Evolutionary conservation across 1,140 invertebrate species (phyloP).

Genomic region (Danaus plexippus): DNA sequence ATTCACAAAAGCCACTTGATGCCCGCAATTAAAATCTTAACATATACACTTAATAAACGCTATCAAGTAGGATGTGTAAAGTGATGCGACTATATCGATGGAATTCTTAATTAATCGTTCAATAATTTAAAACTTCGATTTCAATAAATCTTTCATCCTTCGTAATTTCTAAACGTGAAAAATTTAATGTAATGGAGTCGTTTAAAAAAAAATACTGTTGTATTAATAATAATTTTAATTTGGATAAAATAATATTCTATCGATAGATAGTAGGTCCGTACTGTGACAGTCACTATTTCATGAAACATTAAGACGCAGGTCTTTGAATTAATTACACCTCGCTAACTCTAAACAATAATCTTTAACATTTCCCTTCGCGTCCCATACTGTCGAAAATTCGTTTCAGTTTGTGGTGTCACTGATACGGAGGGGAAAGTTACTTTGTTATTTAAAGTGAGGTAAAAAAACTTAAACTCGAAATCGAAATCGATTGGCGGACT

Average conservation of each 20-base stretch:
- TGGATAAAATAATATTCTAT: constrained; percentile 3
- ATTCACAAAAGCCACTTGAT: constrained; percentile 52
- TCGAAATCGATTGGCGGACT: too few relatives aligned
- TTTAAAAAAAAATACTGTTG: too few relatives aligned
- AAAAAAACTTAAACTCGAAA: too few relatives aligned
- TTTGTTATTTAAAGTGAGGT: too few relatives aligned
- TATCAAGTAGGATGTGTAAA: constrained; percentile 30
- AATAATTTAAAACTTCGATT: neutral
- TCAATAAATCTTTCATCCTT: too few relatives aligned
- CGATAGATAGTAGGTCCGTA: constrained; percentile 7
- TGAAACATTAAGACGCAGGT: constrained; percentile 46
- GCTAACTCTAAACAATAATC: constrained; percentile 68
- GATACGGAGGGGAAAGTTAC: constrained; percentile 4
- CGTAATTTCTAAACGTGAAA: too few relatives aligned
- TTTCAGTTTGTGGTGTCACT: constrained; percentile 7
- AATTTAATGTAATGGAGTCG: too few relatives aligned
- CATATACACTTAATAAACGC: constrained; percentile 59
- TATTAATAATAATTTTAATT: too few relatives aligned
- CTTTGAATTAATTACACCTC: constrained; percentile 67
- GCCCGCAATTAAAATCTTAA: constrained; percentile 68
- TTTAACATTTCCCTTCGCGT: constrained; percentile 42
- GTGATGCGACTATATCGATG: constrained; percentile 35
- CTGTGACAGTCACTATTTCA: constrained; percentile 9
- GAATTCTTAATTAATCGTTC: neutral
- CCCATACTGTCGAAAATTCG: constrained; percentile 22